Base-by-base conservation (phyloP, 2,888 invertebrate genomes). In the Napeogenes inachia region DNA sequence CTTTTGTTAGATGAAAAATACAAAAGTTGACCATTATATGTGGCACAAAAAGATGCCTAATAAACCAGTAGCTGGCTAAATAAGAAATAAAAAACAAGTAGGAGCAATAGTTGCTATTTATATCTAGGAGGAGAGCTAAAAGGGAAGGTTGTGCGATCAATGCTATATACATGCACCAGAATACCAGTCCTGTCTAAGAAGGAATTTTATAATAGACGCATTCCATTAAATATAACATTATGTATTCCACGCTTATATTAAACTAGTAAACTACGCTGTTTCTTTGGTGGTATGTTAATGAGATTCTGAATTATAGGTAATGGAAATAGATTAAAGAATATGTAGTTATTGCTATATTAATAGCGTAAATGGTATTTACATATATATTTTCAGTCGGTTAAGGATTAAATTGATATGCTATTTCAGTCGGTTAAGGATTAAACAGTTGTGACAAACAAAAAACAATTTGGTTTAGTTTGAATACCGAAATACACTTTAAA, bases 91-190 rank as follows among this genome's bases (percentile, higher is more conserved):
- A 68, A 69, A 62, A 56, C 46, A 60, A 63, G 57, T 64, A 62
- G 58, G 57, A 54, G 62, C 65, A 62, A 62, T 60, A 62, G 61
- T 64, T 56, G 65, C 68, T 70, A 71, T 71, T 71, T 70, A 71
- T 71, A 71, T 60, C 67, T 67, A 45, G 61, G 63, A 61, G 64
- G 64, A 72, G 69, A 65, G 71, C 74, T 73, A 72, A 74, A 73
- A 75, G 73, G 73, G 75, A 76, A 75, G 74, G 74, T 74, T 73
- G 72, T 67, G 66, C 70, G 71, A 72, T 73, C 73, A 71, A 71
- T 72, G 71, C 67, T 72, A 69, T 65, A 68, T 67, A 67, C 65
- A 66, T 68, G 66, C 60, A 67, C 57, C 60, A 62, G 67, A 54
- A 59, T 75, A 74, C 75, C 73, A 74, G 76, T 78, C 76, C 71